Evolutionary conservation across 23 tunicate genomes (phyloP).

Genomic region (Ascidia mentula): DNA sequence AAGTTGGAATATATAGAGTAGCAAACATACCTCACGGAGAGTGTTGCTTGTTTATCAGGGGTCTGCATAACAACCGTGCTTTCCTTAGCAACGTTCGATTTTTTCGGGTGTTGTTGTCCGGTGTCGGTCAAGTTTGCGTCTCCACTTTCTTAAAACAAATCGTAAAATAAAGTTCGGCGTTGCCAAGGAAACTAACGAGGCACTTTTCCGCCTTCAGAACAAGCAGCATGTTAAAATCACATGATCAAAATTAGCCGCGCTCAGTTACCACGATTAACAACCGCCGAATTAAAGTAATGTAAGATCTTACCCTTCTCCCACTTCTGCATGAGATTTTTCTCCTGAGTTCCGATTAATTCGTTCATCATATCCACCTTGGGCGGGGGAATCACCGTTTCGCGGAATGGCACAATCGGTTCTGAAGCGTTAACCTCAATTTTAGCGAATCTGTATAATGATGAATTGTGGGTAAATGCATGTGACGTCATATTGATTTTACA

Average conservation of each 20-base stretch:
- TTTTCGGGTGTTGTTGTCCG: background rate
- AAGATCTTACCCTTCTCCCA: slow-evolving; percentile 55
- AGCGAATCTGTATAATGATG: slow-evolving; percentile 54
- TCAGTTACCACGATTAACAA: too few species aligned
- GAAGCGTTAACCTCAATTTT: slow-evolving; percentile 83
- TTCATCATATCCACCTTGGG: slow-evolving; percentile 97
- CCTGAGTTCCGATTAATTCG: slow-evolving; percentile 89
- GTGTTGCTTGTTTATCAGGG: slow-evolving; percentile 36
- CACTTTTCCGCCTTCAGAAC: too few species aligned
- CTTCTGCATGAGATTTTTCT: slow-evolving; percentile 85
- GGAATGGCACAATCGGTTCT: slow-evolving; percentile 90
- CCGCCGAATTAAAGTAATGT: too few species aligned
- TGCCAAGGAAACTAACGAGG: background rate
- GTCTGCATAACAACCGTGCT: slow-evolving; percentile 29
- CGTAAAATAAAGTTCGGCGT: background rate
- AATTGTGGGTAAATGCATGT: too few species aligned
- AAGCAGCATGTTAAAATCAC: too few species aligned
- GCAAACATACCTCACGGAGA: slow-evolving; percentile 29
- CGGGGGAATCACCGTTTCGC: slow-evolving; percentile 89
- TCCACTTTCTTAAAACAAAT: slow-evolving; percentile 6
- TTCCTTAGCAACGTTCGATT: slow-evolving; percentile 6
- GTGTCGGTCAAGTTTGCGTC: background rate
- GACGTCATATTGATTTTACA: too few species aligned
- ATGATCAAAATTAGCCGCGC: too few species aligned
- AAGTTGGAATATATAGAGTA: background rate